Percentiles rank a stretch among this genome's conserved stretches.
These are phyloP conservation scores for Hyles lineata DNA, from an alignment of 2,888 invertebrate species.

Conservation along the genomic window DNA sequence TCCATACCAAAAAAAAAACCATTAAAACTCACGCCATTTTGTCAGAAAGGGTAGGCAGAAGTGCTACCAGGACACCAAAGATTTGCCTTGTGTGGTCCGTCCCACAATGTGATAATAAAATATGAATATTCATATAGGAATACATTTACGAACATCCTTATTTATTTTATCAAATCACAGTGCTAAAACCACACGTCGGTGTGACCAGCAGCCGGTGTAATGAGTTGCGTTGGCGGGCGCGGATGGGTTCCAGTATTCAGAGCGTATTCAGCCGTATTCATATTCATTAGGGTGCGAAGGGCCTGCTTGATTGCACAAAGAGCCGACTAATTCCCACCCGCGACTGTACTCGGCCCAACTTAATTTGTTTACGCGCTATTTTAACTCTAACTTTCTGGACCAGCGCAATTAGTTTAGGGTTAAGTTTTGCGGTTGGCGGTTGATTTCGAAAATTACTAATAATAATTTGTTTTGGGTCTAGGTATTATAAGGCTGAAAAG, in stretches of 20 bases:
- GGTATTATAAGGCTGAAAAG: no score
- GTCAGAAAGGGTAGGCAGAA: no score
- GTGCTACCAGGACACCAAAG: no score
- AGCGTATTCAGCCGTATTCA: conserved; percentile 77
- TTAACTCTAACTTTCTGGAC: conserved; percentile 45
- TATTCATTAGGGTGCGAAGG: conserved; percentile 82
- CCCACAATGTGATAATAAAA: no score
- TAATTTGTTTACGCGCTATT: conserved; percentile 71
- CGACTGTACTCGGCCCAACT: conserved; percentile 66
- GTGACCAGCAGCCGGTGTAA: conserved; percentile 56
- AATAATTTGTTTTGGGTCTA: no score
- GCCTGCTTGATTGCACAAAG: conserved; percentile 85
- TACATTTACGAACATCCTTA: no score
- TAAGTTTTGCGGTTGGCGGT: not conserved
- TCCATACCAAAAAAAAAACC: no score
- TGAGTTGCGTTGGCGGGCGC: conserved; percentile 68
- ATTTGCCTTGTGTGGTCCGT: no score
- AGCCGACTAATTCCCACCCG: conserved; percentile 79
- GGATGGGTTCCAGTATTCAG: conserved; percentile 60
- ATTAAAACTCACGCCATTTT: no score
- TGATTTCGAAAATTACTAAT: not conserved
- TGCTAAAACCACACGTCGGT: conserved; percentile 45
- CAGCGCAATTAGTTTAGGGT: not conserved
- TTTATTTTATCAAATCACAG: not conserved
- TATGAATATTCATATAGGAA: no score